phyloP scores from a whole-genome alignment of 2,888 invertebrate species.

The Drosophila incognita region DNA sequence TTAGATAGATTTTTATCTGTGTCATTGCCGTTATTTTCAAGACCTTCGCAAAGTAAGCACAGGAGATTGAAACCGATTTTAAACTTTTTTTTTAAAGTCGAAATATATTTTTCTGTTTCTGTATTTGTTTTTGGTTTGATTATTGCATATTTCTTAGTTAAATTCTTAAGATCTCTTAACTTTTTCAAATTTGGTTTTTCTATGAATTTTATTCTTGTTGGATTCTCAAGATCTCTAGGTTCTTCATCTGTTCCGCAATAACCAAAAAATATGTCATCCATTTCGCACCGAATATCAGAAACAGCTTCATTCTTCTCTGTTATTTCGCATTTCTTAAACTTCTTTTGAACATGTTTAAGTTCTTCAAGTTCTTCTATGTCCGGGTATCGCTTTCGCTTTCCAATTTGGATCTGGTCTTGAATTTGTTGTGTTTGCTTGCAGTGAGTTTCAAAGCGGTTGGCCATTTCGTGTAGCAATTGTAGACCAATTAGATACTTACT shows the following conservation, averaged over 20 bases:
- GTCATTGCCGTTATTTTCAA: not conserved
- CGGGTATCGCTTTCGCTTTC: not conserved
- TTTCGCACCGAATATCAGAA: no score
- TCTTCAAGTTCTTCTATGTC: no score
- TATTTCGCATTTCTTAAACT: not conserved
- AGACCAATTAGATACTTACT: not conserved
- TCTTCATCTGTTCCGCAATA: no score
- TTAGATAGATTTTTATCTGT: not conserved
- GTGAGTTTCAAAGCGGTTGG: not conserved
- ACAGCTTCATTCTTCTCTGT: no score
- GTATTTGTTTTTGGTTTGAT: not conserved
- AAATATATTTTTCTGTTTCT: not conserved
- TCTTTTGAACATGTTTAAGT: not conserved
- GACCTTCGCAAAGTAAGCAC: not conserved
- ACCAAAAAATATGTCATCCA: no score
- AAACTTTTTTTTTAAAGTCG: not conserved
- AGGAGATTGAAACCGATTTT: not conserved
- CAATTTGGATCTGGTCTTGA: not conserved
- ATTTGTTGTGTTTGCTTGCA: not conserved
- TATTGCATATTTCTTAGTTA: not conserved
- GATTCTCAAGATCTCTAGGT: no score
- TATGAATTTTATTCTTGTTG: no score
- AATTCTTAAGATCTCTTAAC: not conserved
- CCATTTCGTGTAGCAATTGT: not conserved
- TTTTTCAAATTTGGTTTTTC: not conserved